Base-by-base conservation (phyloP, 2,888 invertebrate genomes). In the Actias luna region DNA sequence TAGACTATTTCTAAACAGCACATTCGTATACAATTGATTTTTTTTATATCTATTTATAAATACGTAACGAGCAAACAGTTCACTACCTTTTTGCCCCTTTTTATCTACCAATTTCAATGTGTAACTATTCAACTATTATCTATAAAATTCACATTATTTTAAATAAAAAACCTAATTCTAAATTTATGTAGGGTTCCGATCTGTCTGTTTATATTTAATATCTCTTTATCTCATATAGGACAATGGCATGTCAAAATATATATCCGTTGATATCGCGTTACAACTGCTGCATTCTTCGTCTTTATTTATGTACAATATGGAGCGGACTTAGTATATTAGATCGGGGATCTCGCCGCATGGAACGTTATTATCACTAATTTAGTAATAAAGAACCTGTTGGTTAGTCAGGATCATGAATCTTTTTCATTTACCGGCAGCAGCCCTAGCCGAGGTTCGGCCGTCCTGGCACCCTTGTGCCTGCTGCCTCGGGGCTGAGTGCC, bases 221-320 rank as follows among this genome's bases (percentile, higher is more conserved):
- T 50, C 58, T 42, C 62, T 46, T 52, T 62, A 59, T 62, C 29
- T 50, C 5, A 31, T 27, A 35, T 22, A 35, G 29, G 59, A 59
- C 52, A 59, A 62, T 62, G 33, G 25, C 35, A 46, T 35, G 42
- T 36, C 50, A 58, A 59, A 62, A 62, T 58, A 62, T 58, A 10
- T 61, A 25, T 60, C 35, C 16, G 36, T 62, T 50, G 33, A 50
- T 35, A 50, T 50, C 16, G 29, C 16, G 16, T 4, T 62, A 36
- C 59, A 55, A 52, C 62, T 62, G 62, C 18, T 62, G 52, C 52
- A 60, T 52, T 60, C 27, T n/a, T 22, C 31, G 29, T 25, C 8
- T 33, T 60, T 60, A 35, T 60, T 60, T 52, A n/a, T 46, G 52
- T 46, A 46, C 18, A 2, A 27, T 27, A 59, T 27, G 60, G 50